These are phyloP conservation scores for Crossocerus cetratus DNA, from an alignment of 2,888 invertebrate genomes.

Conservation along the genomic window DNA sequence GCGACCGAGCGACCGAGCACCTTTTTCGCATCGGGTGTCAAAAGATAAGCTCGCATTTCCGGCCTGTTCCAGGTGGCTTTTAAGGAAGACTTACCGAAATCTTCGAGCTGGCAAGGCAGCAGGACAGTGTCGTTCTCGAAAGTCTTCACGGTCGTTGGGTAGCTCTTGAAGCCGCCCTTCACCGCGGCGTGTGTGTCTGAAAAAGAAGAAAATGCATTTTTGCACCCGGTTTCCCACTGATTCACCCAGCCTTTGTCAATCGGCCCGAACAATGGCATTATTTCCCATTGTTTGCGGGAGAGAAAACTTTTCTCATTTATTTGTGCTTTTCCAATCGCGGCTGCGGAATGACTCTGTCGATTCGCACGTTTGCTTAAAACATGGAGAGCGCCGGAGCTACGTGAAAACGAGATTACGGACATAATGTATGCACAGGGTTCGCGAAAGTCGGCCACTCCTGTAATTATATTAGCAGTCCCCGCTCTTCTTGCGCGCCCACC, in stretches of 20 bases:
- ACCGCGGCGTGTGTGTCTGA: conserved; percentile 59
- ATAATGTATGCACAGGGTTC: not conserved
- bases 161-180: conserved; percentile 82
- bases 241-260: too few species aligned
- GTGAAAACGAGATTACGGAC: not conserved
- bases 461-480: not conserved
- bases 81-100: conserved; percentile 79
- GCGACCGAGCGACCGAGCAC: too few species aligned
- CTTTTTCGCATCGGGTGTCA: too few species aligned
- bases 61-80: not conserved
- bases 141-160: conserved; percentile 87
- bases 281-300: too few species aligned
- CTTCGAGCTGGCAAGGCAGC: conserved; percentile 87
- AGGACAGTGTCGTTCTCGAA: conserved; percentile 88
- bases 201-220: not conserved
- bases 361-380: too few species aligned
- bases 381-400: too few species aligned
- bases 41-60: too few species aligned
- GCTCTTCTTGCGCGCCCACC: not conserved
- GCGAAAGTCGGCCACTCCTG: not conserved
- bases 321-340: too few species aligned
- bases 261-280: too few species aligned
- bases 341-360: too few species aligned
- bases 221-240: too few species aligned
- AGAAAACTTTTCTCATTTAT: too few species aligned